A percentile compares a stretch with the other conserved stretches of the same genome.
Evolutionary conservation across 2,888 invertebrate genomes (phyloP).

Genomic region (Frankliniella fusca): DNA sequence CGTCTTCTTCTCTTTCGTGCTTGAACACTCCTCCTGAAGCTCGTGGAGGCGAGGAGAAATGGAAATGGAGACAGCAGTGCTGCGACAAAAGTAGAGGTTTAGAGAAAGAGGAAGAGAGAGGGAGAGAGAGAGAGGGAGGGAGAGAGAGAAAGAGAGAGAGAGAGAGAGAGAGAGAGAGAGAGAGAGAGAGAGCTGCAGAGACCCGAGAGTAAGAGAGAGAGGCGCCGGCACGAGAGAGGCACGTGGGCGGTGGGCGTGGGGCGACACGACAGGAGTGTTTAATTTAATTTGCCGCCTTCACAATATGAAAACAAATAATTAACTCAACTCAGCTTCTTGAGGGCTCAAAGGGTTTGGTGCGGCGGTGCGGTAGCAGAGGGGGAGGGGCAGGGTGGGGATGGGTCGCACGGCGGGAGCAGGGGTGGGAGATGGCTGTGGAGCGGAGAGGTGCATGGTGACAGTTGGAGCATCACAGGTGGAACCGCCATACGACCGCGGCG

Average conservation of each 20-base stretch:
- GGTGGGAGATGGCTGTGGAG: no score
- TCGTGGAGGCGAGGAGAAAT: neutral
- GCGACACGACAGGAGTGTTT: neutral
- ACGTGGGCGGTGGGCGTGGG: neutral
- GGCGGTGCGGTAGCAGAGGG: no score
- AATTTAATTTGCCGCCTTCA: neutral
- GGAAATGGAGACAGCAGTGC: neutral
- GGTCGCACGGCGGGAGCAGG: no score
- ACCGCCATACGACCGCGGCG: no score
- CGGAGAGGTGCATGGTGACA: no score
- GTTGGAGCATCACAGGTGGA: no score
- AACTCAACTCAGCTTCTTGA: neutral
- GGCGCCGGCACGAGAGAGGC: neutral
- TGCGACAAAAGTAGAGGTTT: neutral
- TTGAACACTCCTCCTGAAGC: neutral
- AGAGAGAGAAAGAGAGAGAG: neutral
- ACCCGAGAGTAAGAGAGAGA: neutral
- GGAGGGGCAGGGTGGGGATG: no score
- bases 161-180: slow-evolving; percentile 7
- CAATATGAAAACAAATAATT: neutral
- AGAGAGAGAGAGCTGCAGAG: neutral
- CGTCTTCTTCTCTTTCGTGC: neutral
- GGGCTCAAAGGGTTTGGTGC: neutral
- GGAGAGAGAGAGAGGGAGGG: slow-evolving; percentile 1
- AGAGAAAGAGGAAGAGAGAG: slow-evolving; percentile 4